Base-by-base conservation (phyloP, 1,140 invertebrate species). In the Drosophila tsacasi region DNA sequence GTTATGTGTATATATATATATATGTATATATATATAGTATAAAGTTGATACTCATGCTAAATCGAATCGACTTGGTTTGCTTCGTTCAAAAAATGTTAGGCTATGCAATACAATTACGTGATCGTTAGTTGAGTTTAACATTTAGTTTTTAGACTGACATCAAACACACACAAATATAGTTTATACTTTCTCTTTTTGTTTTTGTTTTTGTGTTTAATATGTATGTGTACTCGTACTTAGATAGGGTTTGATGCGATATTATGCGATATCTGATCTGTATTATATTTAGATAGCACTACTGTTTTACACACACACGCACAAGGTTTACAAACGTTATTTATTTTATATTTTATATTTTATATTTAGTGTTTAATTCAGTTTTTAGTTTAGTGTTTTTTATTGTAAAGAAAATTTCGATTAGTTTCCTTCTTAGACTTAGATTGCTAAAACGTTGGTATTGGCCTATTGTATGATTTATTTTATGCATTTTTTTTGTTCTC, bases 361-460 rank as follows among this genome's bases (percentile, higher is more conserved):
- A 55, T 55, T 72, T 74, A 30, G 6, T 25, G 25, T 54, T 63
- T 44, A 44, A 68, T 68, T 78, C 40, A 27, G 17, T 50, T 82
- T 50, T 60, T 32, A 21, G 50, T 60, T 75, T 69, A 44, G 42
- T 58, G 68, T 61, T 72, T 61, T 68, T 47, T 49, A 52, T 65
- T 77, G 65, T 68, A 77, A 77, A 77, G 74, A 77, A 77, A 77
- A 46, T 76, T 77, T 76, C 75, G 54, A 65, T 78, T 78, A 77
- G 74, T 78, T 79, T 69, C 47, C 42, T 68, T 55, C 60, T 64
- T 85, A 54, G 40, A 66, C 84, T 89, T 87, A 89, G 54, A 52
- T 83, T 81, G 79, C 81, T 82, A 86, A 75, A 84, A 89, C 68
- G 77, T 87, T 83, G 80, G 60, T 89, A 89, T 87, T 89, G 76